Evolutionary conservation across 2,888 invertebrate species (phyloP), one percentile per base, ranked within the genome.

Genomic region (Chouioia cunea): DNA sequence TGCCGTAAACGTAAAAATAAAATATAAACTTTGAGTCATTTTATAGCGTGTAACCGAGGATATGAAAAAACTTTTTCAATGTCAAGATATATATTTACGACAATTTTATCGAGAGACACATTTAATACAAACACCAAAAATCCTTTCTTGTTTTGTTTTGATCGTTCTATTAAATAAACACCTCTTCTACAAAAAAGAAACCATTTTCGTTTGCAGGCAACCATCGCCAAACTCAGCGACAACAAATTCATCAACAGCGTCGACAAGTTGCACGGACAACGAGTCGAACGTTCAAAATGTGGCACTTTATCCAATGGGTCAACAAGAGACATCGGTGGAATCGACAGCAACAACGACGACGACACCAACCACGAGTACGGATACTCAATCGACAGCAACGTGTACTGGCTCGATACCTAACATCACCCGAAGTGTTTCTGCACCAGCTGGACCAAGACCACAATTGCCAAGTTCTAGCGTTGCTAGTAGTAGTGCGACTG

Each of bases 181-280:
- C n/a, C n/a, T n/a, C n/a, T n/a, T n/a, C n/a, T n/a, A n/a, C n/a
- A n/a, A 27, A 27, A 27, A 59, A 59, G 12, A 0, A 27, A 48
- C 48, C n/a, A 56, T 14, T 52, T 50, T 65, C 52, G 65, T 16
- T 79, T 77, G 2, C 77, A 85, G 85, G 85, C 85, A 85, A 83
- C 81, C 83, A 43, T 87, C 89, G 14, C 83, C 86, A 18, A 82
- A 82, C 27, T 85, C 86, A 4, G 83, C 85, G 15, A 86, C 87
- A 18, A 86, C 83, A 18, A 76, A 80, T 8, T 82, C 83, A 6
- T 83, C 84, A 59, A 83, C 84, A 18, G 78, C 81, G 16, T 82
- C 85, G 20, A 80, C 85, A 52, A 71, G 50, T 23, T 50, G 78
- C 79, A 14, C 75, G 76, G 62, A 78, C 75, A 60, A 77, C 77